Conservation (phyloP, 2,888 invertebrate genomes). For the Tachina lurida region DNA sequence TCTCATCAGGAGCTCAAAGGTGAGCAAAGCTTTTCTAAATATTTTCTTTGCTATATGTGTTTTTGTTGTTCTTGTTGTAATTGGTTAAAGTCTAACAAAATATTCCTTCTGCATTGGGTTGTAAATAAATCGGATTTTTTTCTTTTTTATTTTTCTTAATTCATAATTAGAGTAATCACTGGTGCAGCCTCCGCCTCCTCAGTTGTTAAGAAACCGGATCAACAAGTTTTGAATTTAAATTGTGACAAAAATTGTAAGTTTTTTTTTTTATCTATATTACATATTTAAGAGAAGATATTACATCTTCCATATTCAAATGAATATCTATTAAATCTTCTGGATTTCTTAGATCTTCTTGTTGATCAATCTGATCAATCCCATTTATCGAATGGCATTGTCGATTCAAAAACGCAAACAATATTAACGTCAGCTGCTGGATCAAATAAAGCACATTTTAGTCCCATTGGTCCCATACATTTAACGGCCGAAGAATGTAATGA, state of each 20-base stretch:
- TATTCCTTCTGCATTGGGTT: background rate
- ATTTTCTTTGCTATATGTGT: constrained; percentile 9
- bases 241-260: constrained; percentile 83
- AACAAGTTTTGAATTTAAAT: constrained; percentile 83
- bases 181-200: constrained; percentile 81
- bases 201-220: constrained; percentile 82
- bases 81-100: background rate
- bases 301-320: constrained; percentile 54
- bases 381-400: constrained; percentile 82
- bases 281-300: background rate
- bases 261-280: background rate
- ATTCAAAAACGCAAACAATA: constrained; percentile 83
- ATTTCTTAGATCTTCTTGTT: constrained; percentile 80
- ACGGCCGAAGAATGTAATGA: constrained; percentile 91
- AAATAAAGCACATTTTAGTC: constrained; percentile 86
- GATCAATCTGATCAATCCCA: constrained; percentile 82
- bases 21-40: constrained; percentile 70
- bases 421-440: constrained; percentile 80
- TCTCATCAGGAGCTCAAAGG: constrained; percentile 82
- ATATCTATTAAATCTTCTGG: constrained; percentile 72
- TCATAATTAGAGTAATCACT: constrained; percentile 80
- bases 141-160: constrained; percentile 19
- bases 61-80: background rate
- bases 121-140: constrained; percentile 18
- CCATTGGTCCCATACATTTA: constrained; percentile 88